Base-by-base conservation (phyloP, 1,140 invertebrate genomes). In the Pogonomyrmex barbatus region DNA sequence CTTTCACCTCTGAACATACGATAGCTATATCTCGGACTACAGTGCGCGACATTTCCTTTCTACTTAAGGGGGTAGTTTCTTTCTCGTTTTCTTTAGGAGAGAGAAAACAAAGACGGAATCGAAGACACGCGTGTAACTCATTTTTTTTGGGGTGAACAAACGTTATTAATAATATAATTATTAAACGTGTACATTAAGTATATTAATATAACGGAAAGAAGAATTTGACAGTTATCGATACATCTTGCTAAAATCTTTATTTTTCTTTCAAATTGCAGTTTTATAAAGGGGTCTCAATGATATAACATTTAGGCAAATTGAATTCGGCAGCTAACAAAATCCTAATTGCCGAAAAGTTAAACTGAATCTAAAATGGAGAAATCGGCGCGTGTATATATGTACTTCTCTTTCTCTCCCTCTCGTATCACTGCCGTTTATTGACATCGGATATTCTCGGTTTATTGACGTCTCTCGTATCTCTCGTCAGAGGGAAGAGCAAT, bases 401-500 rank as follows among this genome's bases (percentile, higher is more conserved):
- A 9, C 1, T 24, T 58, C 6, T 36, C 30, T 58, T 1, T 33
- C 39, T 33, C 62, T n/a, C 10, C 42, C 45, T 77, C 45, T 45
- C 42, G 30, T 50, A 42, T 45, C 78, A 50, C 36, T 56, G 17
- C 58, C 39, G 50, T 78, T 54, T 85, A 85, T 78, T 54, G 60
- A 63, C 45, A 65, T 63, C 71, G 60, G 33, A 76, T 67, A 78
- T 76, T 77, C 82, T 52, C 79, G 73, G 58, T 78, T 85, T 78
- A 85, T 85, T 63, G 58, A 78, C 82, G 47, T 84, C 47, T 75
- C 79, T 75, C 71, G n/a, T 75, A 42, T 75, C 36, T 75, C 56
- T 78, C 75, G 14, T 65, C 63, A 50, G 73, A 85, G 47, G 58
- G 62, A 65, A 78, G 73, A 78, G 82, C 71, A 77, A 78, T 77